Percentiles rank a stretch among this genome's conserved stretches.
Conservation (phyloP, 2,113 vertebrate genomes). For the Procapra przewalskii region DNA sequence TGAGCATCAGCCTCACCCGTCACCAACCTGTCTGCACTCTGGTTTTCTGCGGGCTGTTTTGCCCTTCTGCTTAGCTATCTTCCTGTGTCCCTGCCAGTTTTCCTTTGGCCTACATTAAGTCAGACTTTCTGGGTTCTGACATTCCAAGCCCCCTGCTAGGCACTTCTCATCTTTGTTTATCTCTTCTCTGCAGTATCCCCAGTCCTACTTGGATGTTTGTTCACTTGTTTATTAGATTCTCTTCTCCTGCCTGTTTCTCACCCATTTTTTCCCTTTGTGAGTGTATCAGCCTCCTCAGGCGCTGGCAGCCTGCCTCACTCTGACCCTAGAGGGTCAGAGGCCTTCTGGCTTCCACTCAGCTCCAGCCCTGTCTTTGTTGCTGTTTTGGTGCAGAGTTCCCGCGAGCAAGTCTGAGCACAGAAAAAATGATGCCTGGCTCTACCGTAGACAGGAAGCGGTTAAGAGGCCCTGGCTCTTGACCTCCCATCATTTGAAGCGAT, state of each 20-base stretch:
- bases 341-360: conserved; percentile 61
- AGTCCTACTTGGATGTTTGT: conserved; percentile 17
- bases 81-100: background rate
- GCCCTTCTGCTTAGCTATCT: background rate
- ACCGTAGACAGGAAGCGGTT: background rate
- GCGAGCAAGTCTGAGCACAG: background rate
- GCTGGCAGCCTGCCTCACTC: conserved; percentile 58
- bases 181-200: conserved; percentile 40
- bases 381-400: conserved; percentile 49
- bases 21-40: background rate
- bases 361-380: conserved; percentile 54
- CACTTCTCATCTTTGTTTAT: conserved; percentile 61
- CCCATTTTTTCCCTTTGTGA: conserved; percentile 6
- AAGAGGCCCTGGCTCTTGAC: background rate
- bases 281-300: conserved; percentile 41
- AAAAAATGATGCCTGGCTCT: conserved; percentile 34
- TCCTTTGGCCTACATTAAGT: background rate
- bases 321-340: conserved; percentile 39
- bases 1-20: background rate
- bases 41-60: background rate
- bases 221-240: conserved; percentile 49
- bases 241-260: conserved; percentile 55
- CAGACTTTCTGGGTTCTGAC: conserved; percentile 63
- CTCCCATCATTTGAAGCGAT: background rate
- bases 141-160: conserved; percentile 56